Percentiles rank a stretch among this genome's conserved stretches.
phyloP scores from a whole-genome alignment of 1,140 invertebrate genomes.

The Tetraneura akinire region DNA sequence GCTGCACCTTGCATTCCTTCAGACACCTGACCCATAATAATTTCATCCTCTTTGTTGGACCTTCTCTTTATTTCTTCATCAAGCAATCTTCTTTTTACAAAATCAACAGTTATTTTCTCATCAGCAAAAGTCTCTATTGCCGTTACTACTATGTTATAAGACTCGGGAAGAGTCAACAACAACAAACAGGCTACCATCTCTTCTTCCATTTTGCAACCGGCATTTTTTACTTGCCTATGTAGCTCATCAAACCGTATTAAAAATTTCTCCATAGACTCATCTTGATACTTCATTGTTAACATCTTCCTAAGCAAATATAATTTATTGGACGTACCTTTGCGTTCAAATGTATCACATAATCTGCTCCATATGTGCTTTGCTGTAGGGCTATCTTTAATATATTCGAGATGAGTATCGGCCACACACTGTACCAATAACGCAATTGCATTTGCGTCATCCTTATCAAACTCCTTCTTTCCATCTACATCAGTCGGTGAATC shows the following conservation, averaged over 20 bases:
- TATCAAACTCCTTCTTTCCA: neutral
- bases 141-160: slow-evolving; percentile 34
- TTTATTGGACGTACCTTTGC: slow-evolving; percentile 45
- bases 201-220: slow-evolving; percentile 16
- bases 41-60: too few species aligned
- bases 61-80: slow-evolving; percentile 54
- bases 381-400: slow-evolving; percentile 53
- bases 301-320: slow-evolving; percentile 24
- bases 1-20: neutral
- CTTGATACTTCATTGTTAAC: slow-evolving; percentile 28
- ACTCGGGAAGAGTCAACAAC: slow-evolving; percentile 38
- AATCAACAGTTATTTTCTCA: slow-evolving; percentile 52
- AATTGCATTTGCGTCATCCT: neutral
- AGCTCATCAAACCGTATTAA: slow-evolving; percentile 35
- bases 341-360: slow-evolving; percentile 52
- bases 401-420: slow-evolving; percentile 55
- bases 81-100: slow-evolving; percentile 55
- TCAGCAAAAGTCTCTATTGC: slow-evolving; percentile 52
- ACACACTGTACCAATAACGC: slow-evolving; percentile 52
- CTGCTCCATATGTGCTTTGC: slow-evolving; percentile 52
- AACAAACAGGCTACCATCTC: slow-evolving; percentile 22
- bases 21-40: neutral
- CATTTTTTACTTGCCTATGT: slow-evolving; percentile 6
- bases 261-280: slow-evolving; percentile 25
- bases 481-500: neutral